Evolutionary conservation across 1,140 invertebrate genomes (phyloP), one percentile per base, ranked within the genome.

Genomic region (Leptinotarsa undecemlineata): DNA sequence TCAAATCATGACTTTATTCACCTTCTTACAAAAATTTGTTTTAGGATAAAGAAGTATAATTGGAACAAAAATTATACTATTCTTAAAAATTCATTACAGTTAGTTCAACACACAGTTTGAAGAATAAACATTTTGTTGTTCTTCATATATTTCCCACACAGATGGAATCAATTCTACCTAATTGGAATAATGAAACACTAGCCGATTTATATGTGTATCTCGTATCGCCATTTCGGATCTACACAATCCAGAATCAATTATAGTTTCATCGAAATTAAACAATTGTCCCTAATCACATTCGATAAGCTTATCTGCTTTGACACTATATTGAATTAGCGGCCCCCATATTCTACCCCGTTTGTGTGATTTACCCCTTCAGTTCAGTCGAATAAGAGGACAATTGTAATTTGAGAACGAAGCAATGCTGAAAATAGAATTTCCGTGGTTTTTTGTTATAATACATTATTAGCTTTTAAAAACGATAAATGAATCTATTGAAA

Each of bases 291-390:
- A 26, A 67, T 67, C 64, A 26, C 64, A 67, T 67, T 42, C 23
- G 64, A 67, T 67, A 67, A 26, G 64, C 64, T 67, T 67, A 67
- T 67, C 64, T 67, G 64, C 42, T 33, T 42, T 42, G 64, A 67
- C 64, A 42, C 23, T 57, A 42, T 21, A 67, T 67, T 67, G n/a
- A 67, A 67, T 67, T 67, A 67, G 23, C 17, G 64, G 64, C 23
- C 64, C 64, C 64, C 64, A 67, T 67, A 21, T 67, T 67, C 21
- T 33, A 67, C 70, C 57, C 48, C 33, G 26, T 67, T 67, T n/a
- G n/a, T n/a, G 42, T 42, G 42, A 67, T 26, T 67, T 26, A 23
- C 66, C 69, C 77, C 73, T 71, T 68, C 14, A 75, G 71, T 57
- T 17, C 51, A 5, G 3, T 19, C 1, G 14, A 8, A 17, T 57